Conservation (phyloP, 1,140 invertebrate genomes). For the Ostrea denselamellosa region DNA sequence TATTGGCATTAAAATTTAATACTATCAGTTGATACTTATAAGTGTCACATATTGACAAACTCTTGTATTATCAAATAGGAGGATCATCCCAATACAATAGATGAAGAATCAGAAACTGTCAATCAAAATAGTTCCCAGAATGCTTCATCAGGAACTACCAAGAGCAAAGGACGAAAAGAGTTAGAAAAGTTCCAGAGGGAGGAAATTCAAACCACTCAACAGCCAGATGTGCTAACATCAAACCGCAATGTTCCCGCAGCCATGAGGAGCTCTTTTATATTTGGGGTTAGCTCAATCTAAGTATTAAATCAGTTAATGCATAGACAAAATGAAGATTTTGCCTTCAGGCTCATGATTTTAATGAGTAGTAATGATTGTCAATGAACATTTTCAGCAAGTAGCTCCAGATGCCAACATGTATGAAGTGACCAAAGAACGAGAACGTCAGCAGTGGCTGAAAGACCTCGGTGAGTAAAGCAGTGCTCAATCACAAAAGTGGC, state of each 20-base stretch:
- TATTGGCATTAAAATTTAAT: too few relatives aligned
- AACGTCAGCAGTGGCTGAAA: constrained; percentile 72
- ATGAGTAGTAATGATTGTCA: too few relatives aligned
- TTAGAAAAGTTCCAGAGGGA: constrained; percentile 18
- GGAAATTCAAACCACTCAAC: constrained; percentile 25
- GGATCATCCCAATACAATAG: constrained; percentile 32
- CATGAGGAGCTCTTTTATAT: constrained; percentile 73
- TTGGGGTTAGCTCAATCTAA: constrained; percentile 67
- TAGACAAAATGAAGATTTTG: too few relatives aligned
- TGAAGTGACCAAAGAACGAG: constrained; percentile 65
- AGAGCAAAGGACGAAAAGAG: constrained; percentile 1
- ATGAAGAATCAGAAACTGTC: constrained; percentile 39
- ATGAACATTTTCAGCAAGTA: constrained; percentile 59
- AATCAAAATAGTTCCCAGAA: constrained; percentile 36
- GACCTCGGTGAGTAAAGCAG: constrained; percentile 67
- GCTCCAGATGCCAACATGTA: constrained; percentile 64
- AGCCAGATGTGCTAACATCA: neutral
- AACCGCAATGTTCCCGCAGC: constrained; percentile 62
- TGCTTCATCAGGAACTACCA: constrained; percentile 7
- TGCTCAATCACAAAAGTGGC: too few relatives aligned
- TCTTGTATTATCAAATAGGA: constrained; percentile 30
- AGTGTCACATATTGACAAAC: too few relatives aligned
- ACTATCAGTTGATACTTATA: too few relatives aligned
- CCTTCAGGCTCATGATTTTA: too few relatives aligned
- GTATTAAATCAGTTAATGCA: too few relatives aligned